Evolutionary conservation across 2,113 vertebrate species (phyloP), one percentile per base, ranked within the genome.

Genomic region (Eonycteris spelaea): DNA sequence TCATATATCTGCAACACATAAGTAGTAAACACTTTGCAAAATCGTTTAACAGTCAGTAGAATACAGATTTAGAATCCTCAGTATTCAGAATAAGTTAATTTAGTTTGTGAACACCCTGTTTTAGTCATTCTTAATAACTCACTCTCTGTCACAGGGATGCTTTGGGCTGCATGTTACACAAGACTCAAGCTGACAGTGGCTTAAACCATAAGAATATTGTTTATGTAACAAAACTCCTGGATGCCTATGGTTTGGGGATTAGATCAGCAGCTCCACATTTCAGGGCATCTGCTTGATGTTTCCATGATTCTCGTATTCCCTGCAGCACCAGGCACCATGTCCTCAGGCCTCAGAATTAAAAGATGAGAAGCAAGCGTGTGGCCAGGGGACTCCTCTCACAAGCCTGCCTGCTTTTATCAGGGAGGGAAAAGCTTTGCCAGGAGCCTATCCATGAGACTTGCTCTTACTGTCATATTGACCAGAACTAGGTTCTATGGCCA

Each of bases 71-170:
- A 78, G 19, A 94, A 35, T 77, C 15, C 30, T 79, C 30, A 51
- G n/a, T 78, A 90, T 92, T 48, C 77, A 95, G 63, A 86, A 43
- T 79, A 87, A 57, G 11, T 79, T 88, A 83, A 80, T 93, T 79
- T 96, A 45, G 38, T 84, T 83, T 82, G 61, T 68, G 57, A 95
- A 59, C 48, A 26, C 15, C 30, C 68, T 35, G 89, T 86, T 78
- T 68, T 35, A 88, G n/a, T 48, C 67, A 91, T 74, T 79, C 65
- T 57, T 57, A 88, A 28, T 59, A 90, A 40, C 16, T 77, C 38
- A 77, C 21, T 83, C 4, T 73, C 28, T 89, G 14, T 83, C 65
- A 83, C 16, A 45, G 9, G 63, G 74, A 55, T 78, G n/a, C 33
- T 90, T 90, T 59, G 63, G 85, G 43, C 21, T 51, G 0, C 38